Evolutionary conservation across 2,797 vertebrate genomes (phyloP).

Genomic region (Melopsittacus undulatus): DNA sequence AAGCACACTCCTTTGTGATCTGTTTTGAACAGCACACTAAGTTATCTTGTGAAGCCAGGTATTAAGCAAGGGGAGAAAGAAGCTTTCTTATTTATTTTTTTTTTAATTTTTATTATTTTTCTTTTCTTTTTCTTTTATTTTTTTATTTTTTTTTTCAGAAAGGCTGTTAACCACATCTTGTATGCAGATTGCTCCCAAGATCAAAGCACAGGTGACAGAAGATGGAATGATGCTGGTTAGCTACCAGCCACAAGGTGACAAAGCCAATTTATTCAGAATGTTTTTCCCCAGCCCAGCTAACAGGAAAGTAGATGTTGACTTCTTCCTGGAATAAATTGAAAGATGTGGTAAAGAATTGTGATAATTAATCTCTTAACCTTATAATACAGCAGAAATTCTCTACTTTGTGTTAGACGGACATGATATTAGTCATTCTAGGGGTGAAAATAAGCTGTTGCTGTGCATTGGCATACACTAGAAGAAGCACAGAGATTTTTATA

Average conservation of each 20-base stretch:
- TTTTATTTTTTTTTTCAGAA: background rate
- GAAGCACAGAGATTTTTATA: background rate
- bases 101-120: background rate
- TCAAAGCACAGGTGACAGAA: conserved; percentile 80
- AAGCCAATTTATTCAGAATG: conserved; percentile 77
- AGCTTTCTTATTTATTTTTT: background rate
- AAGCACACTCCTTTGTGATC: background rate
- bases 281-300: conserved; percentile 79
- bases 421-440: background rate
- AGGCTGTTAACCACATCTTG: background rate
- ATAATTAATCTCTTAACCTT: background rate
- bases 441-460: background rate
- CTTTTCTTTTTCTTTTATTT: background rate
- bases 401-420: background rate
- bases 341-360: conserved; percentile 71
- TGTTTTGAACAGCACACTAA: background rate
- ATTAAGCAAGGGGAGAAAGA: background rate
- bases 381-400: background rate
- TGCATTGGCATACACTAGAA: background rate
- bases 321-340: conserved; percentile 76
- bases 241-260: conserved; percentile 73
- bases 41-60: background rate
- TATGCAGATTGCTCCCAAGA: conserved; percentile 73
- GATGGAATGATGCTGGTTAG: conserved; percentile 71
- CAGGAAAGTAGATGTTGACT: conserved; percentile 74